These are phyloP conservation scores for Gymnocypris eckloni DNA, from an alignment of 2,797 vertebrate species.

Conservation along the genomic window DNA sequence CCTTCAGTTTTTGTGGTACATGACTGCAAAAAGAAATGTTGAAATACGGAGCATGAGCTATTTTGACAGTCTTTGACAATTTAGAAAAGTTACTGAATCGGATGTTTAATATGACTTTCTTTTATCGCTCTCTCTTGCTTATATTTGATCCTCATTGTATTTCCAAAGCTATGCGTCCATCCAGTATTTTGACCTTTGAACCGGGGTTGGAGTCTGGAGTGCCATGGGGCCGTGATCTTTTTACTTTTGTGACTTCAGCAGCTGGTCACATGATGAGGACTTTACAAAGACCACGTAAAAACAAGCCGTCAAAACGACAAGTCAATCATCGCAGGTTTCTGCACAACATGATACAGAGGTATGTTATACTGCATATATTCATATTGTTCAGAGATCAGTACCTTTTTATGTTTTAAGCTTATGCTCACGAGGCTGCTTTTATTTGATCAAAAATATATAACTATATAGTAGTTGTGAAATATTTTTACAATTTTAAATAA, in stretches of 20 bases:
- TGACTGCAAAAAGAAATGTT: neutral
- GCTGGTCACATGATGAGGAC: constrained; percentile 86
- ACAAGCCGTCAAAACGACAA: constrained; percentile 81
- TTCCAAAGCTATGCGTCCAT: constrained; percentile 71
- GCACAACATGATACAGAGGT: constrained; percentile 92
- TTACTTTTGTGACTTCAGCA: constrained; percentile 87
- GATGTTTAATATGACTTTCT: neutral
- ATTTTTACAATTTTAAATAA: neutral
- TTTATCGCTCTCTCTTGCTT: neutral
- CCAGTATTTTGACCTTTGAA: constrained; percentile 71
- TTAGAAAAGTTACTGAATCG: neutral
- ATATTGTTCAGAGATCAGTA: neutral
- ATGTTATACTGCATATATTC: constrained; percentile 23
- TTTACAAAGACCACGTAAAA: constrained; percentile 82
- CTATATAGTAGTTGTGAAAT: neutral
- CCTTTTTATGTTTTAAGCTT: neutral
- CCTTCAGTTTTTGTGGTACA: neutral
- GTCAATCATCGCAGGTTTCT: constrained; percentile 91
- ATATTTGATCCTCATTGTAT: neutral
- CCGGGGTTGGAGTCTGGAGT: constrained; percentile 73
- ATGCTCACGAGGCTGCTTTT: neutral
- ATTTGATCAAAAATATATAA: neutral
- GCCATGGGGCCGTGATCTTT: constrained; percentile 83
- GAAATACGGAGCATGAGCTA: neutral
- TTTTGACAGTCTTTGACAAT: neutral